These are phyloP conservation scores for Petromus typicus DNA, from an alignment of 2,113 vertebrate genomes.

Conservation along the genomic window DNA sequence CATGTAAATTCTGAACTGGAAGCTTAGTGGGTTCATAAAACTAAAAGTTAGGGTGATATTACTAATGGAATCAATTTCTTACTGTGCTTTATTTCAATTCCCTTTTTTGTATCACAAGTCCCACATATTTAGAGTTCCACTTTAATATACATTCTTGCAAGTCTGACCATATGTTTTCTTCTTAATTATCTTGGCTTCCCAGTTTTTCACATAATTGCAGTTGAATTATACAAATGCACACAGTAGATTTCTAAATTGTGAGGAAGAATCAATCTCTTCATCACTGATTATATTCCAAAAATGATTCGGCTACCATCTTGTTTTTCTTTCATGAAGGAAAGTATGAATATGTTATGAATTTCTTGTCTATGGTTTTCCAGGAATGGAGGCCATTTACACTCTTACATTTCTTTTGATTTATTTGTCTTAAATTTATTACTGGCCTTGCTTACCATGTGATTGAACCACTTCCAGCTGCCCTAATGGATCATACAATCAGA, in stretches of 20 bases:
- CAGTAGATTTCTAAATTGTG: not conserved
- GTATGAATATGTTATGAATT: not conserved
- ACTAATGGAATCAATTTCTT: not conserved
- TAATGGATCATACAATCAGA: not conserved
- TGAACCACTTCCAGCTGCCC: slow-evolving; percentile 25
- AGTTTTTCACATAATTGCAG: not conserved
- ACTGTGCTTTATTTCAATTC: not conserved
- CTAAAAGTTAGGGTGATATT: not conserved
- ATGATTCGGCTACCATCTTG: not conserved
- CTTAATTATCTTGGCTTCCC: slow-evolving; percentile 9
- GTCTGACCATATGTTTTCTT: not conserved
- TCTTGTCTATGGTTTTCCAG: not conserved
- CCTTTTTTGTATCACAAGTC: not conserved
- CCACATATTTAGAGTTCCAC: not conserved
- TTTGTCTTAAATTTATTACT: not conserved
- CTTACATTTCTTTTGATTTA: not conserved
- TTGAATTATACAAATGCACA: not conserved
- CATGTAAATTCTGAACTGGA: slow-evolving; percentile 19
- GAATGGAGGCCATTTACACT: slow-evolving; percentile 33
- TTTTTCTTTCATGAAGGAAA: slow-evolving; percentile 23
- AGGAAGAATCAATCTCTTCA: not conserved
- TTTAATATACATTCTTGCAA: slow-evolving; percentile 1
- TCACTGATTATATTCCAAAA: not conserved
- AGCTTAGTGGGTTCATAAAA: not conserved
- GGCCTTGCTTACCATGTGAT: not conserved